Evolutionary conservation across 2,113 vertebrate genomes (phyloP).

Genomic region (Corydoras sp.): DNA sequence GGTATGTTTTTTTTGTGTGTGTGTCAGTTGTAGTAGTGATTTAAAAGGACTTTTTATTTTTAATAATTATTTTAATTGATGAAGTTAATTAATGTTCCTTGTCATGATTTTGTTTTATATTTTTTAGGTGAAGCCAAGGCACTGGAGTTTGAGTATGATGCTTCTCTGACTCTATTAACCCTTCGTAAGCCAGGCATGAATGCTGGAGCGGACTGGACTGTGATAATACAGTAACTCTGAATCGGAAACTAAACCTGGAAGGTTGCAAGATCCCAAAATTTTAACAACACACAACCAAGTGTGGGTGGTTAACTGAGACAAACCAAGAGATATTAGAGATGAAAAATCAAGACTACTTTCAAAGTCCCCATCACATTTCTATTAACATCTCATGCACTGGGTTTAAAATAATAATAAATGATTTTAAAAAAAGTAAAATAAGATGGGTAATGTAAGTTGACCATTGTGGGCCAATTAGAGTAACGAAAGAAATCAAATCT

Average conservation of each 20-base stretch:
- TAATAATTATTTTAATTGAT: too few species aligned
- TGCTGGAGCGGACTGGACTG: conserved; percentile 73
- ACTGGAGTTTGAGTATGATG: conserved; percentile 77
- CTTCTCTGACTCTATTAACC: conserved; percentile 72
- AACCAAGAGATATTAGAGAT: conserved; percentile 2
- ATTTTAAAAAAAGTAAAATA: conserved; percentile 4
- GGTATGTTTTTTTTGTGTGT: conserved; percentile 63
- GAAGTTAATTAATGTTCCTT: too few species aligned
- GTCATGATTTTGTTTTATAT: not conserved
- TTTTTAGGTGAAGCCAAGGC: conserved; percentile 65
- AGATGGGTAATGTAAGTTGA: not conserved
- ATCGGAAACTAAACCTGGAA: not conserved
- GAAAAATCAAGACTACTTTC: conserved; percentile 38
- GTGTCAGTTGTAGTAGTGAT: too few species aligned
- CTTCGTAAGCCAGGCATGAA: conserved; percentile 81
- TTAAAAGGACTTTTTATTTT: too few species aligned
- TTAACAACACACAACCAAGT: conserved; percentile 3
- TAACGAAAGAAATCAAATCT: conserved; percentile 2
- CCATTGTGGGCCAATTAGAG: not conserved
- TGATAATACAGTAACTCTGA: conserved; percentile 67
- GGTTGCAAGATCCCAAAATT: conserved; percentile 5
- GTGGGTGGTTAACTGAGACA: conserved; percentile 9
- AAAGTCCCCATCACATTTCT: conserved; percentile 41
- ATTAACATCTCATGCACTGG: not conserved
- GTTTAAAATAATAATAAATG: not conserved